Base-by-base conservation (phyloP, 1,140 invertebrate species). In the Brachionus calyciflorus region DNA sequence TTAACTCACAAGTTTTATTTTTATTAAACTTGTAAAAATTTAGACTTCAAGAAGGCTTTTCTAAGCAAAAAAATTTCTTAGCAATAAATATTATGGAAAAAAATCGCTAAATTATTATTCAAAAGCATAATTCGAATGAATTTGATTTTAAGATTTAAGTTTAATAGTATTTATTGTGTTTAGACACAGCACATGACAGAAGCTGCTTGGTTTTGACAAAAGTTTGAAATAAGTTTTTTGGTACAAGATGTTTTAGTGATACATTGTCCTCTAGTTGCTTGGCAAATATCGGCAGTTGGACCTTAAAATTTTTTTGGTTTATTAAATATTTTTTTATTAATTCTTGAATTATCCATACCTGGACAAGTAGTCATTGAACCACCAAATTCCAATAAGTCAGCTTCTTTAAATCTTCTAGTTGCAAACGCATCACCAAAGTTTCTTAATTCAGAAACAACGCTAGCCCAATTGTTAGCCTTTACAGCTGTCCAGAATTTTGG, bases 121-220 rank as follows among this genome's bases (percentile, higher is more conserved):
- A n/a, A n/a, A n/a, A n/a, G n/a, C n/a, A n/a, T n/a, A n/a, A n/a
- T n/a, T n/a, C n/a, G n/a, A n/a, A n/a, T n/a, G n/a, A n/a, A n/a
- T n/a, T n/a, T n/a, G n/a, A n/a, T n/a, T n/a, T n/a, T n/a, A n/a
- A n/a, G n/a, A n/a, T n/a, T n/a, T n/a, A n/a, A n/a, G n/a, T n/a
- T n/a, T n/a, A n/a, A n/a, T n/a, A n/a, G n/a, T n/a, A n/a, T n/a
- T n/a, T n/a, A n/a, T n/a, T n/a, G n/a, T 37, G 33, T 21, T 26
- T 55, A 55, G 26, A 55, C 51, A 12, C 51, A 55, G 21, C 51
- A 55, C 21, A 24, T 55, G 12, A 55, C 9, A 24, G 51, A 55
- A 24, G 51, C 51, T 21, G 19, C 21, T 55, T 55, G 51, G 12
- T 55, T 55, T 55, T 55, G 51, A 55, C 51, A 55, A 55, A 55